These are phyloP conservation scores for Drosophila bocqueti DNA, from an alignment of 1,140 invertebrate species.

Conservation along the genomic window DNA sequence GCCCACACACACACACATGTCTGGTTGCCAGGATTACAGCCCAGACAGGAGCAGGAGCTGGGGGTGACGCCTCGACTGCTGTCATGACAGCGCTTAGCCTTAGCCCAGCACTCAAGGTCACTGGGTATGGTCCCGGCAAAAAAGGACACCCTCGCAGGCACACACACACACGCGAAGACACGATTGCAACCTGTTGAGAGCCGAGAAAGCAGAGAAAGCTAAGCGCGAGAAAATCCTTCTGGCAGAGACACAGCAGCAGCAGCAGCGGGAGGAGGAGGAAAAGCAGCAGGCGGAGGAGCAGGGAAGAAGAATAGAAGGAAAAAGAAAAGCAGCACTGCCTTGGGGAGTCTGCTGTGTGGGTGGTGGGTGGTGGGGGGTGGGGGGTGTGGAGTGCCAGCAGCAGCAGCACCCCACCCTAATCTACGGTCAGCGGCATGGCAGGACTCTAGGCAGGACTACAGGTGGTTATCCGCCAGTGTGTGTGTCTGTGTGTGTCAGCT, in stretches of 20 bases:
- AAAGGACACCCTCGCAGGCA: conserved; percentile 14
- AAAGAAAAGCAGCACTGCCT: conserved; percentile 2
- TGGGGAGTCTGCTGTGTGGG: background rate
- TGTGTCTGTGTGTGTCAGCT: conserved; percentile 25
- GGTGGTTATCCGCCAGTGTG: conserved; percentile 43
- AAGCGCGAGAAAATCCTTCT: conserved; percentile 67
- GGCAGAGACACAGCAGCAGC: conserved; percentile 16
- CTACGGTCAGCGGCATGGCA: conserved; percentile 19
- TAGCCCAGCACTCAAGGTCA: conserved; percentile 68
- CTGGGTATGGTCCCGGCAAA: conserved; percentile 15
- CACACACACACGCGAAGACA: background rate
- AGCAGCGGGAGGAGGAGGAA: background rate
- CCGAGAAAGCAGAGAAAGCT: conserved; percentile 53
- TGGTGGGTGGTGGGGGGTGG: too few species aligned
- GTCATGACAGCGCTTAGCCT: conserved; percentile 72
- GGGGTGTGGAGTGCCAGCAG: background rate
- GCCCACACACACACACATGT: conserved; percentile 24
- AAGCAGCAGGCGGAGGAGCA: background rate
- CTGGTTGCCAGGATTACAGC: conserved; percentile 56
- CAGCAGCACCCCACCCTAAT: conserved; percentile 9
- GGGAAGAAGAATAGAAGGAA: conserved; percentile 3
- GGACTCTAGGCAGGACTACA: conserved; percentile 45
- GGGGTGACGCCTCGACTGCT: conserved; percentile 46
- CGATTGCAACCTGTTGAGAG: conserved; percentile 69
- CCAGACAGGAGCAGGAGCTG: conserved; percentile 2